These are phyloP conservation scores for Nannoperca obscura DNA, from an alignment of 2,797 vertebrate genomes.

Conservation along the genomic window DNA sequence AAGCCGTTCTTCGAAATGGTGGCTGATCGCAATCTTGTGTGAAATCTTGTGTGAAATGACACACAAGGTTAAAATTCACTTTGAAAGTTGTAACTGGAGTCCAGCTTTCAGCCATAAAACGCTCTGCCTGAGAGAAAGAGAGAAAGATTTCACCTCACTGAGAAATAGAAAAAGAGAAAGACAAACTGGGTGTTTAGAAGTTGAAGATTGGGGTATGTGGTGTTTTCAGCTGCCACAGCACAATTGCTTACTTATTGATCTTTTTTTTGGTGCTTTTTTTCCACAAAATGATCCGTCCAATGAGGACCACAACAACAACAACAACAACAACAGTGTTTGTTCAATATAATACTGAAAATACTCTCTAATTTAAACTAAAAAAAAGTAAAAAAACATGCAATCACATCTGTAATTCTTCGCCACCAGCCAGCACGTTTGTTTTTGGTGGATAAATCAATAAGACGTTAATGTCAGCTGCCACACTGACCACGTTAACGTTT, in stretches of 20 bases:
- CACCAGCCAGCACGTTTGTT: not conserved
- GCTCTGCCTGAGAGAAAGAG: not conserved
- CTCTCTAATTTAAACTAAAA: constrained; percentile 22
- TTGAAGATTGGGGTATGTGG: not conserved
- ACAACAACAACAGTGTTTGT: not conserved
- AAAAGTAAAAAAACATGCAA: constrained; percentile 15
- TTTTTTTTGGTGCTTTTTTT: constrained; percentile 34
- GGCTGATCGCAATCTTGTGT: constrained; percentile 57
- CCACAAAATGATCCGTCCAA: constrained; percentile 10
- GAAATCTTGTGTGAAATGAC: constrained; percentile 45
- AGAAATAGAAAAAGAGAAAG: not conserved
- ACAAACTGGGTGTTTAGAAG: constrained; percentile 1
- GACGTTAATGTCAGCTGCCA: constrained; percentile 12
- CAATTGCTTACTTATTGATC: constrained; percentile 23
- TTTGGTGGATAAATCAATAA: constrained; percentile 24
- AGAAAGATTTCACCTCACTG: not conserved
- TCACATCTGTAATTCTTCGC: not conserved
- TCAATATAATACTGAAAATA: not conserved
- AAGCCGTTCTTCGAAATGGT: constrained; percentile 28
- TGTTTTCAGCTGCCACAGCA: not conserved
- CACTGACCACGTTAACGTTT: not conserved
- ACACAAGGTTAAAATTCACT: constrained; percentile 12
- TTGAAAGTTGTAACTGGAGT: constrained; percentile 15
- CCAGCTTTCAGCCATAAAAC: not conserved
- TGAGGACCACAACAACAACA: not conserved